A percentile compares a stretch with the other conserved stretches of the same genome.
Conservation (phyloP, 2,113 vertebrate species). For the Colaptes auratus region DNA sequence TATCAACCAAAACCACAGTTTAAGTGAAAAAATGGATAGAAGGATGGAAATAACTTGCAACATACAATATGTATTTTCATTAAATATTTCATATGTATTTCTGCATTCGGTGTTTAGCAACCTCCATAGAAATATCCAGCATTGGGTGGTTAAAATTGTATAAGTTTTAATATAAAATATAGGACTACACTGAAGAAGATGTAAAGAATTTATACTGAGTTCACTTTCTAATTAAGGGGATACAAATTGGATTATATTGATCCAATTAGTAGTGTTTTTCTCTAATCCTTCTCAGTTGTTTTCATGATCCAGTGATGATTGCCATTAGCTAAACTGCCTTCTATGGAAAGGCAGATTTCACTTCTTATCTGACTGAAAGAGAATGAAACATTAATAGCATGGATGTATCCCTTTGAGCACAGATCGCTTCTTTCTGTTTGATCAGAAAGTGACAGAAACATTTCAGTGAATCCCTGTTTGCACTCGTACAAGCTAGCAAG, state of each 20-base stretch:
- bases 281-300: background rate
- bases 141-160: background rate
- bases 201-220: background rate
- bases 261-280: background rate
- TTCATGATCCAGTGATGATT: background rate
- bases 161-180: background rate
- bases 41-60: background rate
- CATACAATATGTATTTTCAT: background rate
- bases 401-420: background rate
- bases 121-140: background rate
- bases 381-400: background rate
- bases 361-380: background rate
- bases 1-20: background rate
- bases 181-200: background rate
- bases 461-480: background rate
- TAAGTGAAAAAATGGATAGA: background rate
- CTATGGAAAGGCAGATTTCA: background rate
- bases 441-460: constrained; percentile 1
- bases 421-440: background rate
- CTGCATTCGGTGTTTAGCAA: background rate
- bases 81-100: background rate
- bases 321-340: background rate
- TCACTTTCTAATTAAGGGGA: background rate
- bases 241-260: background rate
- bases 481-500: background rate